A percentile compares a stretch with the other conserved stretches of the same genome.
Conservation (phyloP, 2,797 vertebrate genomes). For the Anisognathus igniventris region DNA sequence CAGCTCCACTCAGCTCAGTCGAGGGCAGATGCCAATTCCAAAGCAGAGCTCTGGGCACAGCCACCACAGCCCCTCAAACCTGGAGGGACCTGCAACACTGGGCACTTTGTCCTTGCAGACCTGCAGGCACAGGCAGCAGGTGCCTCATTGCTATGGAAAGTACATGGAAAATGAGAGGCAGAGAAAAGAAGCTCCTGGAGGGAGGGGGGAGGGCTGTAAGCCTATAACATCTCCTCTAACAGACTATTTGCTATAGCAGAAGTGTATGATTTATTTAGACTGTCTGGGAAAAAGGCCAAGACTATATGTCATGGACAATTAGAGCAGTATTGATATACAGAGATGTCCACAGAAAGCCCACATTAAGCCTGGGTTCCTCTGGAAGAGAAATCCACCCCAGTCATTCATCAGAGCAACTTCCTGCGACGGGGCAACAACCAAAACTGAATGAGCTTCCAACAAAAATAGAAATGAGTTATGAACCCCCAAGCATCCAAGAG, state of each 20-base stretch:
- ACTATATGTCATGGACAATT: slow-evolving; percentile 71
- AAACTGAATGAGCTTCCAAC: slow-evolving; percentile 38
- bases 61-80: neutral
- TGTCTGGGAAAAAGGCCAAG: slow-evolving; percentile 66
- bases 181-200: slow-evolving; percentile 12
- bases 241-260: slow-evolving; percentile 49
- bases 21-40: neutral
- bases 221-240: slow-evolving; percentile 32
- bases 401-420: slow-evolving; percentile 63
- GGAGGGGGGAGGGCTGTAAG: neutral
- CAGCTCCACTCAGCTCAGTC: accelerated
- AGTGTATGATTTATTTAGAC: slow-evolving; percentile 68
- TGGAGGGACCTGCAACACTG: neutral
- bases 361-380: slow-evolving; percentile 49
- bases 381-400: slow-evolving; percentile 53
- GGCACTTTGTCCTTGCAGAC: neutral
- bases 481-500: neutral
- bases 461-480: slow-evolving; percentile 44
- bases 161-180: slow-evolving; percentile 45
- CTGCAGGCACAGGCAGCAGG: slow-evolving; percentile 7
- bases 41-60: neutral
- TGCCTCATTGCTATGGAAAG: slow-evolving; percentile 2
- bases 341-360: slow-evolving; percentile 35
- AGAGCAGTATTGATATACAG: slow-evolving; percentile 61
- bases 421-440: slow-evolving; percentile 18